phyloP scores from a whole-genome alignment of 2,113 vertebrate genomes.

The Leptobrachium leishanense region DNA sequence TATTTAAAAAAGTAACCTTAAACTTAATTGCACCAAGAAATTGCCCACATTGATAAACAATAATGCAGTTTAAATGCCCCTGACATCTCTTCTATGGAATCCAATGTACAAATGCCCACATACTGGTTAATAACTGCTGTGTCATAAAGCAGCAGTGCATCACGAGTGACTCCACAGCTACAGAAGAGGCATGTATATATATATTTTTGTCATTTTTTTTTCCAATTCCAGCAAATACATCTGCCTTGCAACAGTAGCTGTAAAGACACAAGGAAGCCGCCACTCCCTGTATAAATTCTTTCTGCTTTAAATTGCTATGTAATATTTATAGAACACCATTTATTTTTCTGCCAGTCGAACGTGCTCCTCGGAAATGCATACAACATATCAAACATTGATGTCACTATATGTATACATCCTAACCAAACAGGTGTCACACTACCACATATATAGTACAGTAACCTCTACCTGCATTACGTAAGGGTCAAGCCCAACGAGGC shows the following conservation, averaged over 20 bases:
- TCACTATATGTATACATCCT: neutral
- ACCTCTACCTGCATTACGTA: neutral
- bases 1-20: constrained; percentile 12
- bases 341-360: neutral
- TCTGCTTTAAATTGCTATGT: neutral
- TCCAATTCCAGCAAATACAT: neutral
- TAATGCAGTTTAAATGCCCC: constrained; percentile 38
- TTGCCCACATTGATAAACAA: constrained; percentile 36
- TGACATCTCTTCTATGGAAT: constrained; percentile 35
- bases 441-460: neutral
- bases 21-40: constrained; percentile 31
- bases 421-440: neutral
- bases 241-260: neutral
- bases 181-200: neutral
- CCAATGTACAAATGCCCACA: constrained; percentile 32
- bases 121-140: constrained; percentile 4
- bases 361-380: too few relatives aligned
- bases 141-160: neutral
- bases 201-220: neutral
- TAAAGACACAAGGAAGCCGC: neutral
- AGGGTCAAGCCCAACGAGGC: neutral
- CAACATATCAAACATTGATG: neutral
- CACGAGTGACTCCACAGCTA: neutral
- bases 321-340: neutral
- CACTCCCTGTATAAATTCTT: neutral